Evolutionary conservation across 2,888 invertebrate genomes (phyloP).

Genomic region (Noctuana brunneofusca): DNA sequence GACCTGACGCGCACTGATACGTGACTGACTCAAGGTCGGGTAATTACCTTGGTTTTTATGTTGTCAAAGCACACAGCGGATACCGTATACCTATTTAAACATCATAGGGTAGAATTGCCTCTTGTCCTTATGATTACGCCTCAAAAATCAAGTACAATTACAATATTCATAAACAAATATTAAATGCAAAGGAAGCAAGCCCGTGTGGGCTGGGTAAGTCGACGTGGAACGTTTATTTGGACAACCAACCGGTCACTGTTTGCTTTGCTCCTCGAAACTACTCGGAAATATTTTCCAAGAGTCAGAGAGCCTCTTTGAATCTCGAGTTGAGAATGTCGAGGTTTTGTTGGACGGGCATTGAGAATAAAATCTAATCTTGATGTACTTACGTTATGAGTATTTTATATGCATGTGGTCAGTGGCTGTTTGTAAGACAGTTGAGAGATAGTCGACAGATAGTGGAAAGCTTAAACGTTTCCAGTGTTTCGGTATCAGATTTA

Average conservation of each 20-base stretch:
- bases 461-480: background rate
- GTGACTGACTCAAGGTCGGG: no score
- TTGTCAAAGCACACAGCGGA: no score
- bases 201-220: constrained; percentile 64
- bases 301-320: constrained; percentile 44
- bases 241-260: constrained; percentile 78
- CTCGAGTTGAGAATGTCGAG: constrained; percentile 24
- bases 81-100: no score
- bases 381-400: constrained; percentile 7
- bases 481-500: no score
- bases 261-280: constrained; percentile 71
- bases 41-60: no score
- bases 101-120: background rate
- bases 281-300: constrained; percentile 68
- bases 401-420: background rate
- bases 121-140: constrained; percentile 8
- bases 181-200: constrained; percentile 66
- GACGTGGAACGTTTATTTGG: constrained; percentile 67
- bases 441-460: background rate
- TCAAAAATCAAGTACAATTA: constrained; percentile 51
- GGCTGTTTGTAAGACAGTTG: background rate
- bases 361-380: constrained; percentile 19
- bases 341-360: constrained; percentile 18
- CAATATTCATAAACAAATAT: constrained; percentile 70
- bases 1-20: no score